Conservation (phyloP, 2,888 invertebrate species). For the Leucophenga maculata region DNA sequence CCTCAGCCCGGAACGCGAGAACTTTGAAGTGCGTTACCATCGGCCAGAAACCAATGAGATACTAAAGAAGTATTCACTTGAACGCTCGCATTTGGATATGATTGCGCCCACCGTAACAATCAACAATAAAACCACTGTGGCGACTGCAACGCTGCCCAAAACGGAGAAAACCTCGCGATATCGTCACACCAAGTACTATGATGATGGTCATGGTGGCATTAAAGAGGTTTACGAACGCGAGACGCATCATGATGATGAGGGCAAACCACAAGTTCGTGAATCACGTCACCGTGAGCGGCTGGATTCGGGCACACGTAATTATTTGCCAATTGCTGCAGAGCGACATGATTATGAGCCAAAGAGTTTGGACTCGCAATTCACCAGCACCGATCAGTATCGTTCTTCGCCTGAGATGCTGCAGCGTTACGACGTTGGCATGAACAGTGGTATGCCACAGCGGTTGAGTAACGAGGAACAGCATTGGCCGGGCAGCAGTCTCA, state of each 20-base stretch:
- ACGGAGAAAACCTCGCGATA: constrained; percentile 67
- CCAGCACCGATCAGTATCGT: constrained; percentile 73
- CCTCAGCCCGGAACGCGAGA: constrained; percentile 57
- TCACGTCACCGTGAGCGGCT: constrained; percentile 72
- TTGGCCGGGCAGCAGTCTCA: constrained; percentile 71
- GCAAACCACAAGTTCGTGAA: constrained; percentile 71
- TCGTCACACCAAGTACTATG: constrained; percentile 69
- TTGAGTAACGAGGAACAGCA: constrained; percentile 73
- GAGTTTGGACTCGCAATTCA: constrained; percentile 78
- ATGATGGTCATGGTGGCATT: constrained; percentile 74
- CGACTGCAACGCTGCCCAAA: constrained; percentile 45
- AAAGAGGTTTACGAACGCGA: constrained; percentile 73
- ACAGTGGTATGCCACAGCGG: constrained; percentile 22
- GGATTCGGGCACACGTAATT: constrained; percentile 53
- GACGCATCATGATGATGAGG: constrained; percentile 70
- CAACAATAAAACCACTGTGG: constrained; percentile 51
- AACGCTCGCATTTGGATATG: constrained; percentile 65
- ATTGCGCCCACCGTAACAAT: constrained; percentile 49
- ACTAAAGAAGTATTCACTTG: constrained; percentile 64
- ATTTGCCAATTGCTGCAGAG: constrained; percentile 43
- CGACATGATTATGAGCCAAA: constrained; percentile 75
- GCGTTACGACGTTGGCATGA: constrained; percentile 15
- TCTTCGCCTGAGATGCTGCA: constrained; percentile 77
- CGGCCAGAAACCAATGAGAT: constrained; percentile 62
- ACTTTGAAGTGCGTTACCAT: constrained; percentile 59